These are phyloP conservation scores for Saccopteryx bilineata DNA, from an alignment of 2,113 vertebrate genomes.

Conservation along the genomic window DNA sequence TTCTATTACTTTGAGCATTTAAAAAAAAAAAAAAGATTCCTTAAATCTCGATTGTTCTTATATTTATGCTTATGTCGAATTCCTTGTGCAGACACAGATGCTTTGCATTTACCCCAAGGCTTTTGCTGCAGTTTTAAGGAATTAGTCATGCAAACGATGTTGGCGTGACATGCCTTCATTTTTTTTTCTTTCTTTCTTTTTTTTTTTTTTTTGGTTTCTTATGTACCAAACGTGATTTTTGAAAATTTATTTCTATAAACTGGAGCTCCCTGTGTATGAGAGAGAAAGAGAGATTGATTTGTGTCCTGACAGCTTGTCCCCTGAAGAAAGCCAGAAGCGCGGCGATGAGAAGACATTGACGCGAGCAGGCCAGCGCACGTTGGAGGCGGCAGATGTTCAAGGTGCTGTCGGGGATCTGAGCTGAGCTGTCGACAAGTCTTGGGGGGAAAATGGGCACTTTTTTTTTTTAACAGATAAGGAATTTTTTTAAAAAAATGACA, in stretches of 20 bases:
- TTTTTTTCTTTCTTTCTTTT: background rate
- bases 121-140: background rate
- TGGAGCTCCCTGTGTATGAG: background rate
- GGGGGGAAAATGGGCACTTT: background rate
- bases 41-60: conserved; percentile 35
- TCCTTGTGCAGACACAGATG: conserved; percentile 1
- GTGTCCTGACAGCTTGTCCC: background rate
- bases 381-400: background rate
- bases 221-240: background rate
- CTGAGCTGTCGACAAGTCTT: background rate
- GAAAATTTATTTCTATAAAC: background rate
- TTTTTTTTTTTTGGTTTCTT: background rate
- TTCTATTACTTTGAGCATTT: background rate
- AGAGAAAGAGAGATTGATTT: background rate
- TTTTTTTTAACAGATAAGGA: background rate
- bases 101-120: background rate
- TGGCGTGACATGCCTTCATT: background rate
- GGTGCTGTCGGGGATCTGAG: background rate
- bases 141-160: background rate
- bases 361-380: fast-evolving
- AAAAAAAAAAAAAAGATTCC: conserved; percentile 26
- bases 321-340: background rate
- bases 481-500: background rate
- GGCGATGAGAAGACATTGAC: background rate
- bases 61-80: background rate